Conservation (phyloP, 1,140 invertebrate genomes). For the Stratiolaelaps scimitus region DNA sequence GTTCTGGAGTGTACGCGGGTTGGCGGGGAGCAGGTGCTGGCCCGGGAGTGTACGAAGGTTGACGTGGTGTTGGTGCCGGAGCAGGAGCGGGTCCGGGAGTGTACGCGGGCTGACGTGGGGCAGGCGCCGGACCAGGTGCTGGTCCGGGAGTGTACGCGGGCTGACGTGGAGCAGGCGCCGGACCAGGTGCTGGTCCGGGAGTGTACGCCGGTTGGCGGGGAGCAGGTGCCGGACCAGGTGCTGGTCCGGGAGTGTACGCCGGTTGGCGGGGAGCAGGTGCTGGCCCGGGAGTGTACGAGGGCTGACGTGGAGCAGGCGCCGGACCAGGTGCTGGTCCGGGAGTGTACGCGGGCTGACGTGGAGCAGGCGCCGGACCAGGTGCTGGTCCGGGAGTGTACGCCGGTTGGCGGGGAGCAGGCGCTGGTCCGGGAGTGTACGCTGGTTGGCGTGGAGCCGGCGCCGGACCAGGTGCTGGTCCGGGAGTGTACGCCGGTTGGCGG, state of each 20-base stretch:
- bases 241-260: not conserved
- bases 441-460: not conserved
- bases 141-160: not conserved
- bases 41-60: not conserved
- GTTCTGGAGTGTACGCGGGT: not conserved
- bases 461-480: not conserved
- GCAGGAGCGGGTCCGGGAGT: too few relatives aligned
- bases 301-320: not conserved
- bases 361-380: not conserved
- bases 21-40: not conserved
- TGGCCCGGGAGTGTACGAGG: not conserved
- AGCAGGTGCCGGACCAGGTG: not conserved
- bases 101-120: conserved; percentile 3
- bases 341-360: conserved; percentile 1
- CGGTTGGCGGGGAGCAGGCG: not conserved
- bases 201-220: not conserved
- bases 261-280: not conserved
- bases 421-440: not conserved
- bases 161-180: not conserved
- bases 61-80: not conserved
- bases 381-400: not conserved
- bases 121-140: not conserved
- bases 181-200: not conserved
- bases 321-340: conserved; percentile 1
- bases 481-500: not conserved